phyloP scores from a whole-genome alignment of 92 coral and sea anemone species.

The Zoanthus sansibaricus region DNA sequence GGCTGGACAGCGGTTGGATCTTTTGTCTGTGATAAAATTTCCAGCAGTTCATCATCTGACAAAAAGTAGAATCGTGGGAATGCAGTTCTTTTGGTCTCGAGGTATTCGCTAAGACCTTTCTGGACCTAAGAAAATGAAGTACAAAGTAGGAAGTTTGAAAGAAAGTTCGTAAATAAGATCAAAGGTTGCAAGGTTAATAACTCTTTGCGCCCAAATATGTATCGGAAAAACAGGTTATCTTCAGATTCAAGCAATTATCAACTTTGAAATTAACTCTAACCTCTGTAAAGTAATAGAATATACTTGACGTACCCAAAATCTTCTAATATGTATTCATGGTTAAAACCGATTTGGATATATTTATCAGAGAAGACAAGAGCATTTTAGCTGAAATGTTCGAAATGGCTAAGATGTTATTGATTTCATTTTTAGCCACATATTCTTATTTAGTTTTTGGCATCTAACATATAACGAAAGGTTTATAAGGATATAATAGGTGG shows the following conservation, averaged over 20 bases:
- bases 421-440: no score
- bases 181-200: neutral
- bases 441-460: no score
- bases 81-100: conserved; percentile 97
- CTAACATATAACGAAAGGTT: no score
- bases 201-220: neutral
- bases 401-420: no score
- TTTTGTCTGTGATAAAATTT: conserved; percentile 98
- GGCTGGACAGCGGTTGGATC: conserved; percentile 99
- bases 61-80: conserved; percentile 98
- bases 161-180: conserved; percentile 2
- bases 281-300: no score
- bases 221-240: neutral
- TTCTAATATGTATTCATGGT: neutral
- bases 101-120: conserved; percentile 98
- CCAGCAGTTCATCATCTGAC: conserved; percentile 97
- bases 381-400: no score
- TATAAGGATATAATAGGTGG: no score
- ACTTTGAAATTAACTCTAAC: neutral
- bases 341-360: neutral
- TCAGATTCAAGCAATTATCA: neutral
- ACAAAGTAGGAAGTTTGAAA: neutral
- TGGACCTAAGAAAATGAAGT: conserved; percentile 55
- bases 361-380: no score
- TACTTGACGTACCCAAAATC: neutral